Conservation (phyloP, 2,113 vertebrate genomes). For the Seriola rivoliana region DNA sequence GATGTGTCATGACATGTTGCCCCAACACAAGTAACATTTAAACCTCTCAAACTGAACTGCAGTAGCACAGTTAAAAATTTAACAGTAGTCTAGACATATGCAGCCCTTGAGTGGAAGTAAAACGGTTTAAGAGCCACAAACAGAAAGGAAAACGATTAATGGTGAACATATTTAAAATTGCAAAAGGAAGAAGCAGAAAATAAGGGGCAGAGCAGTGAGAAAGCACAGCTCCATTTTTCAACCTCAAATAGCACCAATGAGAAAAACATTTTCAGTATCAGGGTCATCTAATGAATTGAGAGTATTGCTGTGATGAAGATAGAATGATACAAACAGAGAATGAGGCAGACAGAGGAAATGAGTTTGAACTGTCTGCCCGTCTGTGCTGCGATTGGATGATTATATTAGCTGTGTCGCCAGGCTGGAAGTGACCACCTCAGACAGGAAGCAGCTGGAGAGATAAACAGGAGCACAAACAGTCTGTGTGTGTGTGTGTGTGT, state of each 20-base stretch:
- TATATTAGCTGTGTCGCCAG: constrained; percentile 59
- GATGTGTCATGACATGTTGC: not conserved
- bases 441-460: constrained; percentile 68
- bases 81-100: not conserved
- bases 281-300: constrained; percentile 18
- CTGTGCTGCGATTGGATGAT: constrained; percentile 64
- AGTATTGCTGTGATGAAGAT: constrained; percentile 12
- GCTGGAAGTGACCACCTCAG: constrained; percentile 66
- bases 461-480: constrained; percentile 52
- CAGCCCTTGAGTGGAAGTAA: not conserved
- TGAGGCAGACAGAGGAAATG: constrained; percentile 59
- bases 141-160: not conserved
- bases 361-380: constrained; percentile 41
- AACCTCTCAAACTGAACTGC: not conserved
- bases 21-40: not conserved
- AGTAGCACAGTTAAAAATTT: not conserved
- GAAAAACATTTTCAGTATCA: not conserved
- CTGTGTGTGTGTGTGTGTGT: too few relatives aligned
- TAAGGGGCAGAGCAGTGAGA: too few relatives aligned
- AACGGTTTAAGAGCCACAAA: not conserved
- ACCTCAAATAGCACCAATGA: not conserved
- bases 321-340: constrained; percentile 15
- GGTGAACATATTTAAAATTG: not conserved
- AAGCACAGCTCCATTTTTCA: not conserved
- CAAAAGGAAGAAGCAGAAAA: not conserved